Evolutionary conservation across 2,888 invertebrate genomes (phyloP).

Genomic region (Polydesmus complanatus): DNA sequence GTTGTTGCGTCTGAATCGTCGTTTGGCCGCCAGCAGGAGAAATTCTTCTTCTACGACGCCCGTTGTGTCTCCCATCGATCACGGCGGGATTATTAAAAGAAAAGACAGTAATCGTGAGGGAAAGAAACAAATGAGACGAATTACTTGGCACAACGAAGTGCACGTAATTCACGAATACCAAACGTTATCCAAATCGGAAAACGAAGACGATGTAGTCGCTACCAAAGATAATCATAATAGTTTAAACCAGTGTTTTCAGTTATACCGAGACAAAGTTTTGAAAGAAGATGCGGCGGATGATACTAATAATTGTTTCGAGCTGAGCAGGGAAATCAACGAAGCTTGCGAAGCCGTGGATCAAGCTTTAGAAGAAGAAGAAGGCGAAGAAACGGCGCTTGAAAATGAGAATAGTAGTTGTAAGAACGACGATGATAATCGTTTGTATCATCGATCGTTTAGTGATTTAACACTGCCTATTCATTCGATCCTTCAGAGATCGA

Average conservation of each 20-base stretch:
- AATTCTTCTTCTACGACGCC: background rate
- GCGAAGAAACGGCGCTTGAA: background rate
- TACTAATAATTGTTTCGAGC: background rate
- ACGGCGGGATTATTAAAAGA: background rate
- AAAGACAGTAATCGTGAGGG: background rate
- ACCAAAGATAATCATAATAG: background rate
- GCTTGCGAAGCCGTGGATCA: slow-evolving; percentile 1
- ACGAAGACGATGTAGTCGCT: background rate
- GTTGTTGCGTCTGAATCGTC: slow-evolving; percentile 12
- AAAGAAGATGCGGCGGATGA: background rate
- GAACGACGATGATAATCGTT: background rate
- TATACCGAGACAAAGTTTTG: background rate
- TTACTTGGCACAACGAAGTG: slow-evolving; percentile 9
- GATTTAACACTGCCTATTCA: background rate
- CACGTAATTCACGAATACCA: background rate
- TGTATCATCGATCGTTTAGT: background rate
- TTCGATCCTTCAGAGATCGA: background rate
- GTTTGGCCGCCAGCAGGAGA: slow-evolving; percentile 5
- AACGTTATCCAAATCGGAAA: background rate
- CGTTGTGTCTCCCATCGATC: background rate
- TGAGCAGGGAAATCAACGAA: background rate
- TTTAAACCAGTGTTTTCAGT: background rate
- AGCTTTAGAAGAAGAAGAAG: background rate
- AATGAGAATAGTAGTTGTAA: background rate
- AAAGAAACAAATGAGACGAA: background rate